Evolutionary conservation across 2,113 vertebrate genomes (phyloP).

Genomic region (Rhodinocichla rosea): DNA sequence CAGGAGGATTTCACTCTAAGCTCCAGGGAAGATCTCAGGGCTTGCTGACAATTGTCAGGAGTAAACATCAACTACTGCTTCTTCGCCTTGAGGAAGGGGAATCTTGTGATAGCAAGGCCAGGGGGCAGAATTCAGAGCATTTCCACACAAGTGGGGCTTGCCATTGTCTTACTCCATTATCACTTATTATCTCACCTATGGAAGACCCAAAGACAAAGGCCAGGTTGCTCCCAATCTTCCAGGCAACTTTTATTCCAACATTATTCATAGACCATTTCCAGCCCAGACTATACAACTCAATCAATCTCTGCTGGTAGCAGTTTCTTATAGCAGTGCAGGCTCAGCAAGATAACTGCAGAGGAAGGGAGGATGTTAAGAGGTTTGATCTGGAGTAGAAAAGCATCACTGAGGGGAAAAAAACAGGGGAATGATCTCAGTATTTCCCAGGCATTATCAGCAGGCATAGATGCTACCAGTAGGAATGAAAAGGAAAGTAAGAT

Average conservation of each 20-base stretch:
- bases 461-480: not conserved
- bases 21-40: not conserved
- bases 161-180: not conserved
- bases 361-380: not conserved
- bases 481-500: not conserved
- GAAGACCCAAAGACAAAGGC: not conserved
- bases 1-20: not conserved
- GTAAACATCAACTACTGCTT: not conserved
- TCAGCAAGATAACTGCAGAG: slow-evolving; percentile 6
- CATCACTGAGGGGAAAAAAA: not conserved
- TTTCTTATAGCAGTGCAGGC: not conserved
- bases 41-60: not conserved
- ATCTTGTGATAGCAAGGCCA: not conserved
- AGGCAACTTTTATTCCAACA: not conserved
- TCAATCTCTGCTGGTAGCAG: not conserved
- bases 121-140: not conserved
- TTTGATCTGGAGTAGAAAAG: not conserved
- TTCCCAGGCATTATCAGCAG: slow-evolving; percentile 32
- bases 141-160: not conserved
- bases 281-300: not conserved
- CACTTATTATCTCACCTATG: not conserved
- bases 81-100: not conserved
- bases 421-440: slow-evolving; percentile 32
- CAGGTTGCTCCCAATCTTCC: not conserved
- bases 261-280: not conserved